Evolutionary conservation across 2,113 vertebrate species (phyloP).

Genomic region (Lamprotornis superbus): DNA sequence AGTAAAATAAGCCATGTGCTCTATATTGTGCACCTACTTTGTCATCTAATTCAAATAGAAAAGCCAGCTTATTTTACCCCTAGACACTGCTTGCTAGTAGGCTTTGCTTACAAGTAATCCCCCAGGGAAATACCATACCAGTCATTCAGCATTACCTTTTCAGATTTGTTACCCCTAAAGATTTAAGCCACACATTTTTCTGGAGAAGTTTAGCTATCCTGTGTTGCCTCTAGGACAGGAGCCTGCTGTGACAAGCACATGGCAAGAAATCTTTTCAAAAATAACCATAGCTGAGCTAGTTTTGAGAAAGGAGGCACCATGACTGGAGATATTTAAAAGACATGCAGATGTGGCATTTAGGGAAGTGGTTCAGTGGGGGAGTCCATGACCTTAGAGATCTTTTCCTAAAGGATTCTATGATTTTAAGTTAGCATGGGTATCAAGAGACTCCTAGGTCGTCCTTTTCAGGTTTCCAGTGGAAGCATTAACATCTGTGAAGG

Average conservation of each 20-base stretch:
- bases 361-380: neutral
- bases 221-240: neutral
- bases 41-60: neutral
- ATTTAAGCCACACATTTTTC: neutral
- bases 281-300: neutral
- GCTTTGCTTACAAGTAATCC: neutral
- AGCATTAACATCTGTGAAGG: neutral
- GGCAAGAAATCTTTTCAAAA: neutral
- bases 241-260: neutral
- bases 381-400: neutral
- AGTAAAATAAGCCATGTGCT: neutral
- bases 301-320: neutral
- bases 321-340: neutral
- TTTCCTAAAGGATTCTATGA: neutral
- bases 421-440: neutral
- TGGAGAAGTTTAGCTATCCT: neutral
- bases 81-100: neutral
- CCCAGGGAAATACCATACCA: neutral
- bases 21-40: neutral
- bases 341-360: fast-evolving
- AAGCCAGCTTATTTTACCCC: neutral
- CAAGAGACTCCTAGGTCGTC: neutral
- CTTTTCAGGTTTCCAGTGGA: neutral
- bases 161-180: neutral
- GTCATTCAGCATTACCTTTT: neutral